Base-by-base conservation (phyloP, 2,888 invertebrate genomes). In the Cerastis rubricosa region DNA sequence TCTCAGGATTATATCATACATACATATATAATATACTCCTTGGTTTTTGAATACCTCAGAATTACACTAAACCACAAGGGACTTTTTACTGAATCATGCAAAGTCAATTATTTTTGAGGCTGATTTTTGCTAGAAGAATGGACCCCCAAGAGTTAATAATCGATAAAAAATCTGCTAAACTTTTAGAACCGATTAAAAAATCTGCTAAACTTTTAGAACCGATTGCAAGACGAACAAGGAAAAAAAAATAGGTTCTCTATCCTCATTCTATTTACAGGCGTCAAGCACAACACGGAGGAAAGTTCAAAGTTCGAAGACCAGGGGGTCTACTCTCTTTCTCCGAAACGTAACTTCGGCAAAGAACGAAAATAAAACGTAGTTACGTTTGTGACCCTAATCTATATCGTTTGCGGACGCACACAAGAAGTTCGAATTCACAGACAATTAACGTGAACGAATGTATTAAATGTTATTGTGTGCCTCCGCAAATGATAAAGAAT, bases 291-390 rank as follows among this genome's bases (percentile, higher is more conserved):
- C 29, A 78, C 74, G 81, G 51, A 81, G 66, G 51, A 79, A 81
- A 79, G 76, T 81, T 74, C 61, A 79, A 75, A 79, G 81, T 81
- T 81, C 76, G 67, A 47, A 61, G 22, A 79, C 40, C n/a, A n/a
- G n/a, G n/a, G n/a, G n/a, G n/a, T n/a, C n/a, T n/a, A n/a, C n/a
- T n/a, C n/a, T n/a, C n/a, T n/a, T n/a, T n/a, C n/a, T n/a, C n/a
- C n/a, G n/a, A n/a, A n/a, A n/a, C n/a, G n/a, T n/a, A n/a, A n/a
- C n/a, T n/a, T n/a, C n/a, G n/a, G n/a, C n/a, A n/a, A n/a, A n/a
- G n/a, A n/a, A n/a, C n/a, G n/a, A n/a, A n/a, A n/a, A n/a, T n/a
- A n/a, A n/a, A n/a, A n/a, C n/a, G n/a, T n/a, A n/a, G n/a, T n/a
- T n/a, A n/a, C n/a, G n/a, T n/a, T n/a, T n/a, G n/a, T n/a, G n/a